These are phyloP conservation scores for Cyclura pinguis DNA, from an alignment of 2,797 vertebrate genomes.

Conservation along the genomic window DNA sequence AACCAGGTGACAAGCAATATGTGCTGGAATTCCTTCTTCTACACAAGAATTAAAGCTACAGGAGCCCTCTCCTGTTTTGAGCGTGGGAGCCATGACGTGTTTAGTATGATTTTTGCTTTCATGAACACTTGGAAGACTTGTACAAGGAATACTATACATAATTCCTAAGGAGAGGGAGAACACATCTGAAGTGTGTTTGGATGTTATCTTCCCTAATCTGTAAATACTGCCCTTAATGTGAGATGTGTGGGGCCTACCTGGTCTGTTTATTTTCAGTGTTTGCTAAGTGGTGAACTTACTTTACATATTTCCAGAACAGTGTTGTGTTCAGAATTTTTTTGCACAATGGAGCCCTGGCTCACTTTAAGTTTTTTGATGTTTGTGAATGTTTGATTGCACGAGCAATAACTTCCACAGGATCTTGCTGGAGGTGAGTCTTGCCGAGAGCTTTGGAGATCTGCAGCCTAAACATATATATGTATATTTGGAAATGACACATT, in stretches of 20 bases:
- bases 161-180: not conserved
- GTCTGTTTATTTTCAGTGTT: no score
- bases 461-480: not conserved
- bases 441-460: not conserved
- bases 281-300: not conserved
- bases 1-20: no score
- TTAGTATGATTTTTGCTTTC: no score
- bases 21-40: no score
- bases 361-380: not conserved
- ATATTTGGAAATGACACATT: not conserved
- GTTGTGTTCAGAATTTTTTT: not conserved
- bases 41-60: no score
- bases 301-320: not conserved
- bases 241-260: not conserved
- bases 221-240: not conserved
- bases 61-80: no score
- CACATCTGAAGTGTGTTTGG: not conserved
- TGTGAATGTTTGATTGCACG: not conserved
- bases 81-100: no score
- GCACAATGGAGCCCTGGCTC: not conserved
- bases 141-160: not conserved
- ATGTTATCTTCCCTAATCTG: not conserved
- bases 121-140: no score
- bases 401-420: not conserved
- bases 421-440: not conserved